Conservation (phyloP, 1,140 invertebrate genomes). For the Ganaspis sp. region DNA sequence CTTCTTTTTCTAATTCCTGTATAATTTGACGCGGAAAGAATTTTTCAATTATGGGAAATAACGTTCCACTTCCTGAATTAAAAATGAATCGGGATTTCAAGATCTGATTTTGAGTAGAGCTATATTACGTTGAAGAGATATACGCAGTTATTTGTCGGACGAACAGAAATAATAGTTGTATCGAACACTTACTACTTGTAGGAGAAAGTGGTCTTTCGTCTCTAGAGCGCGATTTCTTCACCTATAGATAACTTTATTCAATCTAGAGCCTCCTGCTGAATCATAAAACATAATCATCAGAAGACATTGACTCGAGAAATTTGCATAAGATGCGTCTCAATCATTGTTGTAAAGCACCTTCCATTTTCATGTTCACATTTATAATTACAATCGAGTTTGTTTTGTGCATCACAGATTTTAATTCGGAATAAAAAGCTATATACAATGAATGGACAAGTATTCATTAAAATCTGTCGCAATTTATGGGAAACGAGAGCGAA, state of each 20-base stretch:
- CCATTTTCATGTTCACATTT: neutral
- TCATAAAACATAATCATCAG: neutral
- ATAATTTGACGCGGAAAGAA: neutral
- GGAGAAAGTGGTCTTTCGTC: neutral
- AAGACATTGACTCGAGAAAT: constrained; percentile 11
- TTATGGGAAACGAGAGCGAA: no score
- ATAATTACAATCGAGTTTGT: no score
- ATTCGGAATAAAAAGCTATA: no score
- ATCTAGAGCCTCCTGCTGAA: neutral
- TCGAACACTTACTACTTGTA: neutral
- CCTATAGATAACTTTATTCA: neutral
- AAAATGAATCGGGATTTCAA: neutral
- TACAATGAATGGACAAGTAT: no score
- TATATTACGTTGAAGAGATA: neutral
- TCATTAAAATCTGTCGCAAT: no score
- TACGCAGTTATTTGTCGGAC: neutral
- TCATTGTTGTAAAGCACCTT: neutral
- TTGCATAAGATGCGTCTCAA: neutral
- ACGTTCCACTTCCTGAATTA: neutral
- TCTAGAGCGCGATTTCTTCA: neutral
- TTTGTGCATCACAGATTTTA: no score
- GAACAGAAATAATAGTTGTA: neutral
- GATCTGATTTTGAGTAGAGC: neutral
- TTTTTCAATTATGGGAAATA: neutral
- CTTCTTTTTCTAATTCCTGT: neutral